These are phyloP conservation scores for Colistium nudipinnis DNA, from an alignment of 2,113 vertebrate genomes.

Conservation along the genomic window DNA sequence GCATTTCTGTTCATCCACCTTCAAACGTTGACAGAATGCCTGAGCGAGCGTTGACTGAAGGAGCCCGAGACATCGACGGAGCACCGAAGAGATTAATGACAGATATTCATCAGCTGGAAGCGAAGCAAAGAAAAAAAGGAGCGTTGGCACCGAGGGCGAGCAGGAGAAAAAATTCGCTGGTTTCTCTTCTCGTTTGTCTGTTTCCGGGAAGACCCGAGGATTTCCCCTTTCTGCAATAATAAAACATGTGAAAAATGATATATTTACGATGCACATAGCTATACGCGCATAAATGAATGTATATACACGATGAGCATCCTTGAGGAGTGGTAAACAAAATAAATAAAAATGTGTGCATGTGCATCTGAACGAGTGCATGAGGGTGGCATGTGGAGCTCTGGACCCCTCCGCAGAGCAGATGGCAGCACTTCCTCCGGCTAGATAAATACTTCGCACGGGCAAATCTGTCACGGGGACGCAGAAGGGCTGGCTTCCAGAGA, in stretches of 20 bases:
- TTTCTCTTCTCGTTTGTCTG: not conserved
- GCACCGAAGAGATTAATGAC: constrained; percentile 18
- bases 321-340: constrained; percentile 37
- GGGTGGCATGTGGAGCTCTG: constrained; percentile 56
- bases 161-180: not conserved
- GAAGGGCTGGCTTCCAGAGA: constrained; percentile 62
- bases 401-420: constrained; percentile 72
- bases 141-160: too few relatives aligned
- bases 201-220: constrained; percentile 6
- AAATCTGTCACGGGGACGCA: constrained; percentile 67
- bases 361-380: constrained; percentile 29
- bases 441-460: constrained; percentile 73
- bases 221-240: too few relatives aligned
- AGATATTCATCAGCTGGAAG: not conserved
- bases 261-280: not conserved
- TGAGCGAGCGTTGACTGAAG: constrained; percentile 23
- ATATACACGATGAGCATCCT: constrained; percentile 29
- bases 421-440: constrained; percentile 73
- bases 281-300: not conserved
- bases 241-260: not conserved
- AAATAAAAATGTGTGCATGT: constrained; percentile 9
- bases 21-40: constrained; percentile 20
- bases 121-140: not conserved
- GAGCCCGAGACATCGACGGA: constrained; percentile 8
- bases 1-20: constrained; percentile 36